Percentiles rank a stretch among this genome's conserved stretches.
Evolutionary conservation across 2,113 vertebrate species (phyloP).

Genomic region (Tyrannus savana): DNA sequence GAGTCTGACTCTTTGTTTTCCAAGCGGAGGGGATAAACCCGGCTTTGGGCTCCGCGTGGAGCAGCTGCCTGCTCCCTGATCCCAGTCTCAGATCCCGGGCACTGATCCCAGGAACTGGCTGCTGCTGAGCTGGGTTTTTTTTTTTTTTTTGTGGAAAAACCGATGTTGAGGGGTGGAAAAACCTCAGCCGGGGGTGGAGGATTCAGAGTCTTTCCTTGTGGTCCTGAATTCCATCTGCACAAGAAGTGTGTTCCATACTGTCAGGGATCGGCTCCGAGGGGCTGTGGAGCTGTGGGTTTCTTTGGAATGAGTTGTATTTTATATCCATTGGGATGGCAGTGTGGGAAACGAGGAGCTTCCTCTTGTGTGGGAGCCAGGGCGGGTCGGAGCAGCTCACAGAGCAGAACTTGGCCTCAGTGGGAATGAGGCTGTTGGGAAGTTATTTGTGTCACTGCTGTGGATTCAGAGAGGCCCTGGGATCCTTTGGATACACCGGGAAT

Average conservation of each 20-base stretch:
- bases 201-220: neutral
- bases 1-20: neutral
- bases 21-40: neutral
- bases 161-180: neutral
- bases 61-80: neutral
- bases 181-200: neutral
- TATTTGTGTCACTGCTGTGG: neutral
- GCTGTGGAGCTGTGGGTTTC: neutral
- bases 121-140: neutral
- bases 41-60: neutral
- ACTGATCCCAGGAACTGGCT: neutral
- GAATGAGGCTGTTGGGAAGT: neutral
- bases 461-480: neutral
- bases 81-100: neutral
- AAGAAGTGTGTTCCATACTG: neutral
- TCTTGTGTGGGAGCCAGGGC: neutral
- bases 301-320: neutral
- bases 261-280: neutral
- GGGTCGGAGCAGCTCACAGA: neutral
- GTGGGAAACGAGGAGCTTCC: neutral
- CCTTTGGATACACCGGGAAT: rapidly evolving
- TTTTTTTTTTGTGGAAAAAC: neutral
- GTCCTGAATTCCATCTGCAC: neutral
- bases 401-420: neutral
- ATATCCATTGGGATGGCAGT: neutral